Evolutionary conservation across 2,113 vertebrate genomes (phyloP).

Genomic region (Nycticryphes semicollaris): DNA sequence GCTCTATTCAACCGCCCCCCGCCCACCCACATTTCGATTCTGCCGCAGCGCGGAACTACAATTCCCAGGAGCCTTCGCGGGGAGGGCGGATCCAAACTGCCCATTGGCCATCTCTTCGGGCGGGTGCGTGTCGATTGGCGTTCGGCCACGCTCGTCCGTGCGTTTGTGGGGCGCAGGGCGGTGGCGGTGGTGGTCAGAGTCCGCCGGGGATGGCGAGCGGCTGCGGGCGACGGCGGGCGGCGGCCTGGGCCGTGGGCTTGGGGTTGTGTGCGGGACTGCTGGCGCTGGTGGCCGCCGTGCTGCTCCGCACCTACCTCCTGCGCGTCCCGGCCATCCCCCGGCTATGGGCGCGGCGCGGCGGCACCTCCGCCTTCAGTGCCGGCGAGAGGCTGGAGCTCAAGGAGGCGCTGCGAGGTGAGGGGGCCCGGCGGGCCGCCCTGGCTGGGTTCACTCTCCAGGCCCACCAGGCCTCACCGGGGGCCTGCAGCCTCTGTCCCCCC

Average conservation of each 20-base stretch:
- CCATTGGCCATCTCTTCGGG: neutral
- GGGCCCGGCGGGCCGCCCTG: neutral
- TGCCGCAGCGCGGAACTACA: neutral
- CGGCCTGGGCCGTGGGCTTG: neutral
- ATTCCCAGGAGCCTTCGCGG: neutral
- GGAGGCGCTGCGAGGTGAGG: conserved; percentile 73
- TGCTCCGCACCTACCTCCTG: conserved; percentile 18
- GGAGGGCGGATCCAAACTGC: accelerated
- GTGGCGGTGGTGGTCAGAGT: accelerated
- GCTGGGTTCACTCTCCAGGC: neutral
- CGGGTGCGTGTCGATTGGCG: neutral
- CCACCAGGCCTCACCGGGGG: neutral
- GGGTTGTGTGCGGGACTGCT: neutral
- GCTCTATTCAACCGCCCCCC: accelerated
- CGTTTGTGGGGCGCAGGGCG: too few relatives aligned
- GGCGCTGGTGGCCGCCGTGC: neutral
- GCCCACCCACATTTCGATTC: accelerated
- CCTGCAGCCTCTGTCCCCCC: neutral
- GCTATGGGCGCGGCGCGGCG: neutral
- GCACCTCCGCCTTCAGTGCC: neutral
- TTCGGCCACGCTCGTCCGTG: neutral
- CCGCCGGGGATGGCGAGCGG: neutral
- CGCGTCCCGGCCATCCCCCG: neutral
- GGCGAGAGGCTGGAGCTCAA: conserved; percentile 57
- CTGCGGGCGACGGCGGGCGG: neutral